phyloP scores from a whole-genome alignment of 1,140 invertebrate species.

The Battus philenor region DNA sequence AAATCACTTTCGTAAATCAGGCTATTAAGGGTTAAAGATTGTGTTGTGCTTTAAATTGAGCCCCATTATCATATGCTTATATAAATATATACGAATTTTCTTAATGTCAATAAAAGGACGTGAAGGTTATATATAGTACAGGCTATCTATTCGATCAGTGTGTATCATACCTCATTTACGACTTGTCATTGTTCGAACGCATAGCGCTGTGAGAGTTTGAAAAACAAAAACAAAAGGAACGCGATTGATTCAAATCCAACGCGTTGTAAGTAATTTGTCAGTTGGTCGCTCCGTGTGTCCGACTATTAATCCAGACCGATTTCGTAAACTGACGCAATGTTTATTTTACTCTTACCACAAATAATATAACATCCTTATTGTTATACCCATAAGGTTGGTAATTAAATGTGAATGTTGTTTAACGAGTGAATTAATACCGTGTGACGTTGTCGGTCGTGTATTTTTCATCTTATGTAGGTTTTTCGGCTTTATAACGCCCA shows the following conservation, averaged over 20 bases:
- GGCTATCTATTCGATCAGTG: too few species aligned
- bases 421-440: background rate
- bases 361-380: background rate
- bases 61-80: too few species aligned
- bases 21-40: too few species aligned
- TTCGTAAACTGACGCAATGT: slow-evolving; percentile 17
- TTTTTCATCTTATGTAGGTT: slow-evolving; percentile 26
- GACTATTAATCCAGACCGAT: slow-evolving; percentile 25
- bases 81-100: too few species aligned
- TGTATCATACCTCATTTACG: too few species aligned
- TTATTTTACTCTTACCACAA: background rate
- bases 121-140: too few species aligned
- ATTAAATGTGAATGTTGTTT: background rate
- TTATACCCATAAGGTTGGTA: background rate
- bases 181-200: background rate
- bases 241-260: slow-evolving; percentile 20
- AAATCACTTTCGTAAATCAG: too few species aligned
- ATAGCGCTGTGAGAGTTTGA: background rate
- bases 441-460: slow-evolving; percentile 21
- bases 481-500: slow-evolving; percentile 25
- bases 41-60: too few species aligned
- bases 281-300: slow-evolving; percentile 17
- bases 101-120: too few species aligned
- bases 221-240: slow-evolving; percentile 21
- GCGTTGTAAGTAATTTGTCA: slow-evolving; percentile 25